These are phyloP conservation scores for Nematolebias whitei DNA, from an alignment of 2,113 vertebrate species.

Conservation along the genomic window DNA sequence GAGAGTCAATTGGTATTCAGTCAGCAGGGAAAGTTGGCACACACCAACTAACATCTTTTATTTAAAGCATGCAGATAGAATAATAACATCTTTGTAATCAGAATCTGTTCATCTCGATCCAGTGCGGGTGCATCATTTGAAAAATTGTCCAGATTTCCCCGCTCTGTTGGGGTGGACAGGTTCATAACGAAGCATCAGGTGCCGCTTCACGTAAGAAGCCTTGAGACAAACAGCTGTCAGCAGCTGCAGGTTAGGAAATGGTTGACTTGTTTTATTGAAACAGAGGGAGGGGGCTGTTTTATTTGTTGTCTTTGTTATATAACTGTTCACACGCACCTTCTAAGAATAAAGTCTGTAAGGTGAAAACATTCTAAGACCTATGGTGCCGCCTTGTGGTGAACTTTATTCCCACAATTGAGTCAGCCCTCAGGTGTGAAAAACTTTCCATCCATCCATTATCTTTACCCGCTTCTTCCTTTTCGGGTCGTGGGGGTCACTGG, in stretches of 20 bases:
- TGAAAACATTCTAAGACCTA: constrained; percentile 17
- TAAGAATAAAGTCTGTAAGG: constrained; percentile 1
- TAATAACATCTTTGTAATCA: constrained; percentile 9
- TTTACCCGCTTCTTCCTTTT: too few relatives aligned
- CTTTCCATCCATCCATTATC: too few relatives aligned
- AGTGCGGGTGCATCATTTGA: constrained; percentile 13
- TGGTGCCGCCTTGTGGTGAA: constrained; percentile 52
- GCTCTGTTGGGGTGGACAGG: not conserved
- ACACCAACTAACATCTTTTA: constrained; percentile 32
- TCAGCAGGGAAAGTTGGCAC: constrained; percentile 29
- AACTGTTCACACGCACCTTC: not conserved
- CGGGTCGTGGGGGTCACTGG: too few relatives aligned
- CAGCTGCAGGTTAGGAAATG: constrained; percentile 3
- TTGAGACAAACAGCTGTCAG: not conserved
- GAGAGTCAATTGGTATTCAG: constrained; percentile 48
- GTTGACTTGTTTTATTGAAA: constrained; percentile 1
- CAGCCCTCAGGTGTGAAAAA: not conserved
- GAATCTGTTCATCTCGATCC: constrained; percentile 27
- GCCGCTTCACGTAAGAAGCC: constrained; percentile 6
- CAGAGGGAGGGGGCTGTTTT: not conserved
- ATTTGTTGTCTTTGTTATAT: not conserved
- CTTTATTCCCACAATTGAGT: not conserved
- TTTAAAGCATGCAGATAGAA: constrained; percentile 27
- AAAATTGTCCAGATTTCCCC: not conserved
- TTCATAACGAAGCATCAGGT: constrained; percentile 10